Evolutionary conservation across 2,888 invertebrate species (phyloP), one percentile per base, ranked within the genome.

Genomic region (Oeneis ivallda): DNA sequence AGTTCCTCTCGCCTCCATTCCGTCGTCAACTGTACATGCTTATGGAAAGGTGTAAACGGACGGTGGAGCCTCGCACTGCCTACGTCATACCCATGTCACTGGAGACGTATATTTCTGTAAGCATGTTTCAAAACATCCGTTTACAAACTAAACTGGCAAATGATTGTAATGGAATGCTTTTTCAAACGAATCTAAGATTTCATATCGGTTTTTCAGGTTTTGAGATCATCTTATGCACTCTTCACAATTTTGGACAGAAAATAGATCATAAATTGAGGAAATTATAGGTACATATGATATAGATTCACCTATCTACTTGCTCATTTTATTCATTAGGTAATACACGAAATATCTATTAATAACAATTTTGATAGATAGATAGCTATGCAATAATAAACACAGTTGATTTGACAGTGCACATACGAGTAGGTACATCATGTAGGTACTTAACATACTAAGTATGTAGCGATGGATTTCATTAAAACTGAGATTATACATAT

Each of bases 71-170:
- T 13, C 77, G 76, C 39, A 82, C 80, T 7, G 87, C 87, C 2
- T 83, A 83, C 73, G 75, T 90, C 66, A 78, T 90, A 52, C 87
- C 89, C 0, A 82, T 90, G 79, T 86, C 89, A 37, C 69, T 89
- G 73, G 83, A 86, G 6, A 88, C 89, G 6, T 89, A 85, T 70
- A 83, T 88, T 13, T 68, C 80, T 70, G 89, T 89, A 75, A 76
- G 75, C 71, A 41, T 13, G 13, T 13, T 13, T 39, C 13, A 41
- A 2, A 37, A 37, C 37, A n/a, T n/a, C n/a, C n/a, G n/a, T n/a
- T 37, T 1, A 9, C 37, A 7, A 37, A 13, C 41, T 43, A 1
- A 13, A 10, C 0, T 10, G n/a, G 11, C 4, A 13, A 7, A 10
- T 43, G 41, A 13, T n/a, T 43, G 1, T 13, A 8, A 13, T 13